These are phyloP conservation scores for Mugil cephalus DNA, from an alignment of 2,113 vertebrate species.

Conservation along the genomic window DNA sequence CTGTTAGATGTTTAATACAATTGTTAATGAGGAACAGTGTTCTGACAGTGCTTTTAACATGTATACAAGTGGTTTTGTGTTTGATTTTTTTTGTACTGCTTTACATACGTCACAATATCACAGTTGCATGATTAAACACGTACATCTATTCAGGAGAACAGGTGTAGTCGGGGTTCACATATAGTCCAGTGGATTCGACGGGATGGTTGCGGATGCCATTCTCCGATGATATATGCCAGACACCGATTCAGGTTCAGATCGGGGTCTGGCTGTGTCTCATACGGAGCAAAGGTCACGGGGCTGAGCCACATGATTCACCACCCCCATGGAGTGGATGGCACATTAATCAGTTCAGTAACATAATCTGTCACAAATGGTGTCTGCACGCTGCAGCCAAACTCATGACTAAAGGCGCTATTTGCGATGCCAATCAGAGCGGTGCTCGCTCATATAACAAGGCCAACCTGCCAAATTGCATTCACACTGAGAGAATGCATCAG, in stretches of 20 bases:
- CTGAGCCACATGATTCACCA: conserved; percentile 57
- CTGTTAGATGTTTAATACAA: conserved; percentile 16
- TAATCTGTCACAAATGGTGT: conserved; percentile 63
- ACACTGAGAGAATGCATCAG: conserved; percentile 52
- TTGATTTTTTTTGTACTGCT: neutral
- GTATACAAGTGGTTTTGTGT: neutral
- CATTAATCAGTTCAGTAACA: conserved; percentile 64
- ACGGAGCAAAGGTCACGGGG: conserved; percentile 50
- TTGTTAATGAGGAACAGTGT: neutral
- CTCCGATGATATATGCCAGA: conserved; percentile 21
- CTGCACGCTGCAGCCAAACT: conserved; percentile 55
- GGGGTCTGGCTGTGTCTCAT: conserved; percentile 39
- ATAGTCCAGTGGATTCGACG: conserved; percentile 17
- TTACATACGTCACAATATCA: conserved; percentile 16
- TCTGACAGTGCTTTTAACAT: neutral
- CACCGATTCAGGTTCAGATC: conserved; percentile 29
- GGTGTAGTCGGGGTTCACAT: conserved; percentile 24
- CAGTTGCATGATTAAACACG: neutral
- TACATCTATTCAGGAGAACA: neutral
- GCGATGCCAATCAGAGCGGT: conserved; percentile 64
- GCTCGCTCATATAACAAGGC: conserved; percentile 53
- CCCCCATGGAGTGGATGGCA: conserved; percentile 40
- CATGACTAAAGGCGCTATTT: conserved; percentile 55
- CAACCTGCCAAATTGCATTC: conserved; percentile 64
- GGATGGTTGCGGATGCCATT: conserved; percentile 18